phyloP scores from a whole-genome alignment of 2,888 invertebrate species.

The Endomychus coccineus region DNA sequence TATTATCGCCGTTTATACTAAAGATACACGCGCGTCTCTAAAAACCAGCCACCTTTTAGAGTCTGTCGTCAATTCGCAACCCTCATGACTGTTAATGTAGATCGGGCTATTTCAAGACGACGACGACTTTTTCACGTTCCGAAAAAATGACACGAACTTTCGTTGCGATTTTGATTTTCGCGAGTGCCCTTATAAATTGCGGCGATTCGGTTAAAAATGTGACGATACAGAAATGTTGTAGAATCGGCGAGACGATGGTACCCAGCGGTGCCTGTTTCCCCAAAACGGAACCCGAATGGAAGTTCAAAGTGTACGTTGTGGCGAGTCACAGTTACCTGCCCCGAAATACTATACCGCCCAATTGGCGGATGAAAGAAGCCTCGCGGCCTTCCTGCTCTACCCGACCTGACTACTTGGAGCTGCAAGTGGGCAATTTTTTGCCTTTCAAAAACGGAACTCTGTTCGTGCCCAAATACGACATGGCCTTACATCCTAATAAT shows the following conservation, averaged over 20 bases:
- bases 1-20: too few species aligned
- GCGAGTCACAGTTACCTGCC: constrained; percentile 16
- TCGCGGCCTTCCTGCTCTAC: constrained; percentile 35
- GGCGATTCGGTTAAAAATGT: constrained; percentile 24
- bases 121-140: too few species aligned
- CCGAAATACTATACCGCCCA: constrained; percentile 35
- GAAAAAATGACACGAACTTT: too few species aligned
- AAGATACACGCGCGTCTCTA: too few species aligned
- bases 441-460: constrained; percentile 57
- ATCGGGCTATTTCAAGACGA: too few species aligned
- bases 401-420: constrained; percentile 29
- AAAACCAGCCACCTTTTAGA: too few species aligned
- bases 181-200: too few species aligned
- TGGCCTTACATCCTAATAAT: constrained; percentile 47
- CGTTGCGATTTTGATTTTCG: too few species aligned
- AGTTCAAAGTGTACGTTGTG: constrained; percentile 24
- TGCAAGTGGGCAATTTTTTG: constrained; percentile 38
- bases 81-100: too few species aligned
- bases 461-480: constrained; percentile 47
- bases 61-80: too few species aligned
- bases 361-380: constrained; percentile 42
- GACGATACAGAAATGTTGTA: constrained; percentile 33
- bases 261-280: constrained; percentile 24
- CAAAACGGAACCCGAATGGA: constrained; percentile 24
- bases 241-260: constrained; percentile 24